These are phyloP conservation scores for Drosophila kohkoa DNA, from an alignment of 1,140 invertebrate species.

Conservation along the genomic window DNA sequence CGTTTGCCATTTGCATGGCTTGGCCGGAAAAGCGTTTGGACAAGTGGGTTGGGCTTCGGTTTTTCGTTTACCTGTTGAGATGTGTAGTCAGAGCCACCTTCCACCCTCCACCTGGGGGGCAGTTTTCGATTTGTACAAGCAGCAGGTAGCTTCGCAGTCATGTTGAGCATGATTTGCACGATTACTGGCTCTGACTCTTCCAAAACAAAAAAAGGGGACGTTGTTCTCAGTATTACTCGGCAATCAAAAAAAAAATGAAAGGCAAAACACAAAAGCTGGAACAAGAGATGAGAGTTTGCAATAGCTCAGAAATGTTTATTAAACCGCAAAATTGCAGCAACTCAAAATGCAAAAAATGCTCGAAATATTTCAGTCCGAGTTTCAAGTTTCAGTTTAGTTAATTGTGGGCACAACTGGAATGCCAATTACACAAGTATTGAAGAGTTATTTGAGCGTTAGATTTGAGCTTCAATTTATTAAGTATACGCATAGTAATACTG, in stretches of 20 bases:
- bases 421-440: neutral
- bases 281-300: neutral
- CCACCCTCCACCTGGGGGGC: conserved; percentile 38
- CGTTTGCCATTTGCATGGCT: conserved; percentile 42
- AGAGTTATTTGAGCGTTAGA: neutral
- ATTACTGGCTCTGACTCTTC: conserved; percentile 17
- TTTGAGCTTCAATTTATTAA: neutral
- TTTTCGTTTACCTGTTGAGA: conserved; percentile 65
- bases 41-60: conserved; percentile 9
- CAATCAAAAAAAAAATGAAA: neutral
- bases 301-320: neutral
- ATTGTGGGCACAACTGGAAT: neutral
- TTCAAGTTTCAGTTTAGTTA: neutral
- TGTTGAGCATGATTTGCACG: conserved; percentile 47
- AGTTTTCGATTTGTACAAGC: conserved; percentile 61
- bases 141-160: conserved; percentile 47
- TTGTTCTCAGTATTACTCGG: neutral
- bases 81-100: conserved; percentile 30
- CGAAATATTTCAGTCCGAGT: neutral
- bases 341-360: conserved; percentile 5
- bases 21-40: conserved; percentile 14
- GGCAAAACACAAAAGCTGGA: neutral
- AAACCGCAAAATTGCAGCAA: conserved; percentile 12
- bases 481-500: neutral
- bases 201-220: conserved; percentile 5